Base-by-base conservation (phyloP, 2,888 invertebrate species). In the Orthosia cruda region DNA sequence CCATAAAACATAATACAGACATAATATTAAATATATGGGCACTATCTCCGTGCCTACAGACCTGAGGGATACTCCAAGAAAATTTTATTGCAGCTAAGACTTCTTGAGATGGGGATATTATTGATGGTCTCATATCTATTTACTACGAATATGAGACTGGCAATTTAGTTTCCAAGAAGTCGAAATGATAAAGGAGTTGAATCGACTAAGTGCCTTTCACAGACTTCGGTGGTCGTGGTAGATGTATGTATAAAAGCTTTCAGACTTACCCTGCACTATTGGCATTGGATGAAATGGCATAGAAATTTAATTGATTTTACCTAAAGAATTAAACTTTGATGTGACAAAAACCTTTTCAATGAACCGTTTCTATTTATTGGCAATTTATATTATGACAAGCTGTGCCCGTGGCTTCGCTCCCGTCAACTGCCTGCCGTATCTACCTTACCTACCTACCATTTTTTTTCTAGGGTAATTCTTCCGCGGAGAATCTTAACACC, bases 21-120 rank as follows among this genome's bases (percentile, higher is more conserved):
- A 73, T 80, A 71, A 72, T 26, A 61, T 59, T 49, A 55, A 50
- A 80, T 9, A 4, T 55, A 61, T 23, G 54, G 32, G 13, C 64
- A 55, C 63, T 54, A 72, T 64, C 80, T 77, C 26, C 13, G 9
- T 2, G 63, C 4, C 73, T 26, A 54, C 71, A 71, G 47, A 50
- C 52, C 12, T n/a, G 16, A 62, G 61, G 12, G 15, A 13, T 4
- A 49, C 49, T 77, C 52, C 80, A 54, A 80, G 13, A 72, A 52
- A 55, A 76, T 78, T 77, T 57, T 16, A 70, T 47, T 23, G 11
- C 23, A 55, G 40, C 23, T 62, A 40, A 12, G 20, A 32, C 32
- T 58, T 52, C 23, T 23, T 16, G 57, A 54, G 32, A 63, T 70
- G 4, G 26, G 3, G 13, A 5, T 58, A 18, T 57, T 23, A 59